Conservation (phyloP, 2,113 vertebrate species). For the Alligator sinensis region DNA sequence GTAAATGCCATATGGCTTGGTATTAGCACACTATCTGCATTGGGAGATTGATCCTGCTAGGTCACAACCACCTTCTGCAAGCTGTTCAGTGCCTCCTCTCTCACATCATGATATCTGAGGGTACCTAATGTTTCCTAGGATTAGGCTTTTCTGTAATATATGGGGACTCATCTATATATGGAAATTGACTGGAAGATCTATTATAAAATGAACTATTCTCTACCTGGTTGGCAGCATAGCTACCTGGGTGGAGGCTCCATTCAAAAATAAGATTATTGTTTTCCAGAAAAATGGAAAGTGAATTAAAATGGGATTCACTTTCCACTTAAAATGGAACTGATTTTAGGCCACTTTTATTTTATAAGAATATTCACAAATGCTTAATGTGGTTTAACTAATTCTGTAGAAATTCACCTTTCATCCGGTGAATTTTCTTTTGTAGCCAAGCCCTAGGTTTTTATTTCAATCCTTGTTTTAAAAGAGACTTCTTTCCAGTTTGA, state of each 20-base stretch:
- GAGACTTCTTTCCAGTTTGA: background rate
- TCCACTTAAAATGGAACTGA: no score
- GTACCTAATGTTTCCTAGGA: background rate
- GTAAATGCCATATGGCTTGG: background rate
- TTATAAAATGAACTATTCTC: background rate
- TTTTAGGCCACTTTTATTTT: background rate
- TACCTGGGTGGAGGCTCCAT: background rate
- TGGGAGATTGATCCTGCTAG: background rate
- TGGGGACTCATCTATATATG: background rate
- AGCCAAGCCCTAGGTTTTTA: background rate
- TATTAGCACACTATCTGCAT: background rate
- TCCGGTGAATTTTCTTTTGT: background rate
- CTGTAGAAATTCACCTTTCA: rapidly evolving
- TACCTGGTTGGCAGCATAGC: rapidly evolving
- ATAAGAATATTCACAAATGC: background rate
- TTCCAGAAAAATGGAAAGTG: background rate
- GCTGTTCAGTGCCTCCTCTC: background rate
- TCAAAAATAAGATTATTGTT: background rate
- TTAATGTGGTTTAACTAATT: background rate
- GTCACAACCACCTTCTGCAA: background rate
- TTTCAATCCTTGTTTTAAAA: background rate
- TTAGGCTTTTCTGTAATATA: background rate
- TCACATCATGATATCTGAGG: rapidly evolving
- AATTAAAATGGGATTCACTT: no score
- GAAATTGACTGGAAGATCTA: background rate